phyloP scores from a whole-genome alignment of 64 coral and sea anemone species.

The Orbicella faveolata region DNA sequence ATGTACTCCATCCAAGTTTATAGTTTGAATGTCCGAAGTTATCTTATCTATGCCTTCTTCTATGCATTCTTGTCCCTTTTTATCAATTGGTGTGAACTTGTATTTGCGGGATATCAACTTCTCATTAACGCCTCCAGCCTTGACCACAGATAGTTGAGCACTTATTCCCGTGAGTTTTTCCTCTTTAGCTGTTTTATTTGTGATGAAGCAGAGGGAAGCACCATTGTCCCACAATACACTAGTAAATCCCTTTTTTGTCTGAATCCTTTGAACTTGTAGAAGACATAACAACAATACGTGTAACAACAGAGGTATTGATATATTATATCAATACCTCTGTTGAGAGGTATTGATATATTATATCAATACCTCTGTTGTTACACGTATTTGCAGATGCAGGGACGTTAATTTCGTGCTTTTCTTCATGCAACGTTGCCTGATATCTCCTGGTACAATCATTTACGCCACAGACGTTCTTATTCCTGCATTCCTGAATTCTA shows the following conservation, averaged over 20 bases:
- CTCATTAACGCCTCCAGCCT: conserved; percentile 10
- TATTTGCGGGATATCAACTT: too few species aligned
- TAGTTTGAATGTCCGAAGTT: too few species aligned
- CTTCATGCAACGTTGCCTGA: conserved; percentile 19
- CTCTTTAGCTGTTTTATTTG: too few species aligned
- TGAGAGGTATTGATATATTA: not conserved
- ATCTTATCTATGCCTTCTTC: too few species aligned
- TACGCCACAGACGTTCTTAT: conserved; percentile 25
- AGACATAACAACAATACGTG: too few species aligned
- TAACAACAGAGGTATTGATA: too few species aligned
- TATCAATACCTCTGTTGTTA: not conserved
- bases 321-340: not conserved
- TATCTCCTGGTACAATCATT: conserved; percentile 43
- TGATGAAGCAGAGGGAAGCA: conserved; percentile 42
- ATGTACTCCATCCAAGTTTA: too few species aligned
- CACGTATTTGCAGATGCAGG: too few species aligned
- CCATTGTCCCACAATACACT: conserved; percentile 41
- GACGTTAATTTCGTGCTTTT: not conserved
- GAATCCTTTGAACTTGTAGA: too few species aligned
- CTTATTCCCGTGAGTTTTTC: too few species aligned
- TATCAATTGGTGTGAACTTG: too few species aligned
- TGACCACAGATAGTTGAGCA: not conserved
- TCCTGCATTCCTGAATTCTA: not conserved
- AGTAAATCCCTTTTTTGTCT: too few species aligned
- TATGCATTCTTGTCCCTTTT: not conserved